Evolutionary conservation across 2,888 invertebrate species (phyloP), one percentile per base, ranked within the genome.

Genomic region (Myathropa florea): DNA sequence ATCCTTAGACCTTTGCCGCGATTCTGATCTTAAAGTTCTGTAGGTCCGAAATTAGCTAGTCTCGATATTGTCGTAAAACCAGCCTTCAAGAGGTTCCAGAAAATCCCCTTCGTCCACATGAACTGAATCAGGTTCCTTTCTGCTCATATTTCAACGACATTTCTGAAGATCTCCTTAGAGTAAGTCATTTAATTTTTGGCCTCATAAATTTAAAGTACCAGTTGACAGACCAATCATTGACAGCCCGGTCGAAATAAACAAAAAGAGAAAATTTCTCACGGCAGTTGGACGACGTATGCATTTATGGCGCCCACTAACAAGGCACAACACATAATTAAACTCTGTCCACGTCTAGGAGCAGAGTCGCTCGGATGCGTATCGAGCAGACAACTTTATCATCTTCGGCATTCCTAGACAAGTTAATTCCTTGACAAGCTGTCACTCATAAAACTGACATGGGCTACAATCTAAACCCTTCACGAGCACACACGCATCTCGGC

Each of bases 391-490:
- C 46, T n/a, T 46, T 46, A 46, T 46, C 46, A 46, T 46, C 46
- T 7, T 6, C 18, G 18, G 46, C 46, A 46, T 46, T 46, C 46
- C 18, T 18, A 46, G 46, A 46, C 46, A 46, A 28, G 28, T 67
- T 55, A 55, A 73, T 39, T 63, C 23, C 76, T 61, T 83, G 72
- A 83, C 83, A 78, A 72, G 61, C 71, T 72, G 78, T 83, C 83
- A 72, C 60, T 72, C 83, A 30, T 83, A 78, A 83, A 83, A 78
- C 33, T 67, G 83, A 83, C 72, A 78, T 67, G 28, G 46, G 46
- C 46, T 21, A 14, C 60, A 36, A 70, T 70, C 57, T 59, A 18
- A 46, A 46, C 46, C 46, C 46, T 46, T 46, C 7, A n/a, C 18
- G 46, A n/a, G n/a, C 18, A 0, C 46, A 6, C 46, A 18, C 46